These are phyloP conservation scores for Mesochorus sp. DNA, from an alignment of 2,888 invertebrate genomes.

Conservation along the genomic window DNA sequence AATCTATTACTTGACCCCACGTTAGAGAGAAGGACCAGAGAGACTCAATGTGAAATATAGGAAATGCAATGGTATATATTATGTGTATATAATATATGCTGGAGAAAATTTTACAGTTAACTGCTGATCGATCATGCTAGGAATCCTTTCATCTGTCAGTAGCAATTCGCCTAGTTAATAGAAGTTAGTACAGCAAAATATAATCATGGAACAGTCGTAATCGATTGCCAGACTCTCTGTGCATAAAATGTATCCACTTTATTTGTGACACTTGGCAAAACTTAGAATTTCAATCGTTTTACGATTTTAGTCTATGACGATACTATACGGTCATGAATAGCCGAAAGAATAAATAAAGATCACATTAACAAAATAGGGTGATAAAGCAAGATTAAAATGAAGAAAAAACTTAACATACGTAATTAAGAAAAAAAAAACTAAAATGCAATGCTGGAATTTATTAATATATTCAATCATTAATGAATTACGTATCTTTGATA, in stretches of 20 bases:
- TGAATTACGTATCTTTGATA: too few species aligned
- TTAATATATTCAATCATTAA: too few species aligned
- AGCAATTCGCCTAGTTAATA: slow-evolving; percentile 69
- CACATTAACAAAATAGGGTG: background rate
- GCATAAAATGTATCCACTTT: background rate
- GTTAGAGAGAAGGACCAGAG: slow-evolving; percentile 52
- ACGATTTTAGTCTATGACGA: slow-evolving; percentile 4
- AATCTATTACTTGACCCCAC: slow-evolving; percentile 70
- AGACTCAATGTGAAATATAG: slow-evolving; percentile 37
- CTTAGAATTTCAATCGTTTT: slow-evolving; percentile 42
- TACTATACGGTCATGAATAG: slow-evolving; percentile 18
- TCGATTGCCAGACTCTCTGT: slow-evolving; percentile 18
- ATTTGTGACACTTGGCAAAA: slow-evolving; percentile 17
- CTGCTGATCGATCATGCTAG: slow-evolving; percentile 60
- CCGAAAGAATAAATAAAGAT: background rate
- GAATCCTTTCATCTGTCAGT: slow-evolving; percentile 72
- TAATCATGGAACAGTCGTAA: slow-evolving; percentile 30
- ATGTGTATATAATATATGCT: slow-evolving; percentile 18
- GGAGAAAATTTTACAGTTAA: slow-evolving; percentile 67
- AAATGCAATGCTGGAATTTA: too few species aligned
- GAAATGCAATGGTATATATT: slow-evolving; percentile 60
- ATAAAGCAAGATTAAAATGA: background rate
- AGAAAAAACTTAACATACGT: background rate
- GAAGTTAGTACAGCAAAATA: slow-evolving; percentile 28
- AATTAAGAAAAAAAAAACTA: too few species aligned